phyloP scores from a whole-genome alignment of 2,113 vertebrate genomes.

The Guaruba guarouba region DNA sequence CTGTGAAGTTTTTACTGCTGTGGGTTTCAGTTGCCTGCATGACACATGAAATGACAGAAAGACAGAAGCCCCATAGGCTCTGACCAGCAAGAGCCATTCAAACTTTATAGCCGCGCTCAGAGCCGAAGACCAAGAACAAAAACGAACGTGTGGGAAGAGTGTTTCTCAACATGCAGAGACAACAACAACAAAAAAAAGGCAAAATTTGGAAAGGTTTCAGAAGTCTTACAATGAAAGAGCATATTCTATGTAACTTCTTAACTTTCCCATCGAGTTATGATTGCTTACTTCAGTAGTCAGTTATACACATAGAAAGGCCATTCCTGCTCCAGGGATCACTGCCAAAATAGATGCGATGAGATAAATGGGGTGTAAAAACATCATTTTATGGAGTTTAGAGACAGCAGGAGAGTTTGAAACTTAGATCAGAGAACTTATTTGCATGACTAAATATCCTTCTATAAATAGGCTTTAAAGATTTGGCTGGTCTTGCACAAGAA shows the following conservation, averaged over 20 bases:
- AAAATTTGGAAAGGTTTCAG: conserved; percentile 36
- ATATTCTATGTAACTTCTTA: not conserved
- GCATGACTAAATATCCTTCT: not conserved
- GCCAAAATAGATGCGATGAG: not conserved
- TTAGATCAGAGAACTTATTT: conserved; percentile 7
- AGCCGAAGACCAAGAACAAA: not conserved
- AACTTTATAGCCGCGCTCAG: not conserved
- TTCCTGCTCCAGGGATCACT: not conserved
- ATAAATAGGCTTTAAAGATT: not conserved
- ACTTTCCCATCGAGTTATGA: not conserved
- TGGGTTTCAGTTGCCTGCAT: not conserved
- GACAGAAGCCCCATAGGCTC: conserved; percentile 16
- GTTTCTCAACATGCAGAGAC: not conserved
- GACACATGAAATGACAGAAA: conserved; percentile 44
- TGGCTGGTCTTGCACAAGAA: not conserved
- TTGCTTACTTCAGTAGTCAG: conserved; percentile 24
- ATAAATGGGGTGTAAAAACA: conserved; percentile 28
- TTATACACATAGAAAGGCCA: not conserved
- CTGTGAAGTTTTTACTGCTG: conserved; percentile 54
- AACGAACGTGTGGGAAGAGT: not conserved
- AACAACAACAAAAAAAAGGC: not conserved
- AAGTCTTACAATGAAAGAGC: conserved; percentile 31
- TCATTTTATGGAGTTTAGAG: not conserved
- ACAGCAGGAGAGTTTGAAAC: not conserved
- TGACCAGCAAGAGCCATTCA: conserved; percentile 21